Evolutionary conservation across 2,113 vertebrate species (phyloP), one percentile per base, ranked within the genome.

Genomic region (Origma solitaria): DNA sequence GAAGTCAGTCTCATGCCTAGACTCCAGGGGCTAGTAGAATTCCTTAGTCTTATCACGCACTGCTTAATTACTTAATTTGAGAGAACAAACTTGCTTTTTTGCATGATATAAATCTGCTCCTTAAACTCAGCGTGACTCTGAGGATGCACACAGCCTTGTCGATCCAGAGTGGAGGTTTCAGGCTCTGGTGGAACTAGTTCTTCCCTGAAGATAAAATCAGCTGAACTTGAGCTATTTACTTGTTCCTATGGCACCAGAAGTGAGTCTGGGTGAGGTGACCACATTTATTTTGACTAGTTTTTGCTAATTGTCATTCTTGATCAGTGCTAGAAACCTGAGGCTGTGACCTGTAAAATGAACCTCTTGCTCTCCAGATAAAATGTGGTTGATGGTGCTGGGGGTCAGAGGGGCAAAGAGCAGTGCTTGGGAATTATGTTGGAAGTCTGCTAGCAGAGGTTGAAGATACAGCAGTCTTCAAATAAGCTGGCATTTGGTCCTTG

Each of bases 11-110:
- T 91, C 53, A 64, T 92, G 84, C 28, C 65, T 82, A 78, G 71
- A 81, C 75, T 92, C 51, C 76, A 75, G 51, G 33, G 53, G 25
- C 45, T 91, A 45, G 53, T 66, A 71, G 62, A 90, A 86, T 57
- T 90, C 72, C 68, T 72, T 47, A 86, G 56, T 75, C 64, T 91
- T 95, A 91, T 94, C 94, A 86, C 0, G 1, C 22, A 2, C 64
- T 88, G 61, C 40, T 90, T 89, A 92, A 95, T 96, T 86, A 89
- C 83, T 85, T 92, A 88, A 92, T 87, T 96, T 84, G 44, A 88
- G 78, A 96, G 72, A 90, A 61, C 61, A 86, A 50, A 88, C 58
- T 94, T 92, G 68, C 81, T 90, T 87, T 94, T 77, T 92, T 84
- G 37, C 85, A 86, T 94, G 76, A 90, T 92, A 75, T 5, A 23